A percentile compares a stretch with the other conserved stretches of the same genome.
These are phyloP conservation scores for Apodemus agrarius DNA, from an alignment of 2,797 vertebrate genomes.

Conservation along the genomic window DNA sequence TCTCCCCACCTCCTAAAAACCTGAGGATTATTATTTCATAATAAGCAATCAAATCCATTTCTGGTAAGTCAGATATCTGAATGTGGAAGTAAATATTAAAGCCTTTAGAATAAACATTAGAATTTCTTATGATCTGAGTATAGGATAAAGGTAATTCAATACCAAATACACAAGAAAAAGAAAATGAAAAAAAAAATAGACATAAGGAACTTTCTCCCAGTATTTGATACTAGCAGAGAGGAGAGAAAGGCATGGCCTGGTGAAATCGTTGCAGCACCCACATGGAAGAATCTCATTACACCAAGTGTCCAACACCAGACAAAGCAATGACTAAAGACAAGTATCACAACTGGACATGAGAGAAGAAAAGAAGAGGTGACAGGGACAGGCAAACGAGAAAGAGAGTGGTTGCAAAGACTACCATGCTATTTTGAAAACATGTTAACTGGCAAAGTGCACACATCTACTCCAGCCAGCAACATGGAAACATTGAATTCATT, in stretches of 20 bases:
- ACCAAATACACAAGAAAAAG: not conserved
- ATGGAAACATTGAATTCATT: not conserved
- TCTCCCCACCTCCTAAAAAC: not conserved
- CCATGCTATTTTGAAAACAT: not conserved
- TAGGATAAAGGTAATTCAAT: not conserved
- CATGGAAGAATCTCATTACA: not conserved
- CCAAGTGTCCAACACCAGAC: not conserved
- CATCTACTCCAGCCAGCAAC: not conserved
- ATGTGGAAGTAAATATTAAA: not conserved
- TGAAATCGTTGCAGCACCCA: not conserved
- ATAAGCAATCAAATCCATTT: constrained; percentile 12
- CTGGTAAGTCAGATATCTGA: not conserved
- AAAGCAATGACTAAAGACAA: not conserved
- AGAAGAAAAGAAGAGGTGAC: not conserved
- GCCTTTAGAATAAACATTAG: not conserved
- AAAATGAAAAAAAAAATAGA: not conserved
- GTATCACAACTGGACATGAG: not conserved
- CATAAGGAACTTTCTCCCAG: not conserved
- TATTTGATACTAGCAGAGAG: not conserved
- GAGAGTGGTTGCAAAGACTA: not conserved
- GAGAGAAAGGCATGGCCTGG: not conserved
- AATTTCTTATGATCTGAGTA: not conserved
- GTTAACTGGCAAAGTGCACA: not conserved
- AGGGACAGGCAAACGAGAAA: not conserved
- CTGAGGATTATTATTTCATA: not conserved